Conservation (phyloP, 2,113 vertebrate species). For the Hypanus sabinus region DNA sequence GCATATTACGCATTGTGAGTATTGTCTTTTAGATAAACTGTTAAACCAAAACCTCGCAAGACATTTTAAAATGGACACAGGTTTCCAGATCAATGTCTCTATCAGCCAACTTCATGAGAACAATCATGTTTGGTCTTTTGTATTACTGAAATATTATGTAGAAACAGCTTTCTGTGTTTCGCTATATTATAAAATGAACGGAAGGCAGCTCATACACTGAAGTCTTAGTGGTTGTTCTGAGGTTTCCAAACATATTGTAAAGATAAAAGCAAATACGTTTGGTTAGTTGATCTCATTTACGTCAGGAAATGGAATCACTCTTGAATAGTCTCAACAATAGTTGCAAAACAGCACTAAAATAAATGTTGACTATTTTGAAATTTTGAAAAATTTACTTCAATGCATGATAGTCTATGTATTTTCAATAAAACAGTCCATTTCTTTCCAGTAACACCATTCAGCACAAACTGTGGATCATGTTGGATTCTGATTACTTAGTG, state of each 20-base stretch:
- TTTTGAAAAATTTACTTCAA: neutral
- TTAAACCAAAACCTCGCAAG: too few relatives aligned
- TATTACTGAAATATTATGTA: neutral
- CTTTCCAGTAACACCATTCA: neutral
- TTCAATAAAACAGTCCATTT: neutral
- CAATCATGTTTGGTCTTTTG: neutral
- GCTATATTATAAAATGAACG: neutral
- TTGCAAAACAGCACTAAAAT: neutral
- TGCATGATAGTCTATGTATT: too few relatives aligned
- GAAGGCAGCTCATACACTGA: neutral
- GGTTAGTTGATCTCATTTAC: neutral
- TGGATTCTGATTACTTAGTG: too few relatives aligned
- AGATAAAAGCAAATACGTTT: neutral
- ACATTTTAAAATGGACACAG: too few relatives aligned
- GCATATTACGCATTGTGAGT: too few relatives aligned
- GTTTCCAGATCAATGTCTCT: too few relatives aligned
- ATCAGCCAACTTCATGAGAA: too few relatives aligned
- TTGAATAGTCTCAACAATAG: neutral
- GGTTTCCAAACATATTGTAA: neutral
- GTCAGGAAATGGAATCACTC: neutral
- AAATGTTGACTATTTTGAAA: neutral
- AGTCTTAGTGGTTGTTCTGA: neutral
- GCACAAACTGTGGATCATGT: neutral
- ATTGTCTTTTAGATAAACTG: too few relatives aligned
- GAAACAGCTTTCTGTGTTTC: neutral